Evolutionary conservation across 2,797 vertebrate species (phyloP), one percentile per base, ranked within the genome.

Genomic region (Coreius guichenoti): DNA sequence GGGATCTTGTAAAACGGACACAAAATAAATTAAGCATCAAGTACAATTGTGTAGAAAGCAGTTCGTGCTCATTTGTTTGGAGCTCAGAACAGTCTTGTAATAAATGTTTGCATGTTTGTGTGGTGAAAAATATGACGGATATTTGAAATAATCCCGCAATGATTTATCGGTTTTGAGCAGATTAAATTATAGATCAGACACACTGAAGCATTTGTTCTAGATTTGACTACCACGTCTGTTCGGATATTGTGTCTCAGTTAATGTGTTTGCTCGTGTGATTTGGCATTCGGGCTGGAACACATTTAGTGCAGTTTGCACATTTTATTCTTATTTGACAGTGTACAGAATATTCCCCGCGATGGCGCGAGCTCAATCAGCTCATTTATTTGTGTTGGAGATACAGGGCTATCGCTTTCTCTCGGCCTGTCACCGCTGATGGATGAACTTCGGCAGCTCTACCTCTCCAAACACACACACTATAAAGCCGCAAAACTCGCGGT

Each of bases 391-490:
- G 75, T 92, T 92, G 88, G 86, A 82, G 61, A 88, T 84, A 87
- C 1, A 69, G 36, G 23, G 78, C 74, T 65, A 26, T 58, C 89
- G 5, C 79, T 81, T 93, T 89, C 82, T 90, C 86, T 85, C 82
- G 69, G 87, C 86, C 92, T 94, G 93, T 93, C 92, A 92, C 31
- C 36, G 72, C 90, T 95, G 94, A 95, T 93, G 92, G 92, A 94
- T 91, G 90, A 93, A 92, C 87, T 91, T 89, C 91, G 33, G 85
- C 63, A 82, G 87, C 86, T 81, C 81, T 58, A 39, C 8, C 39
- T 43, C 8, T 83, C 83, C 72, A 16, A 26, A 47, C 39, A 70
- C 68, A 43, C 39, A 72, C 21, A n/a, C 21, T 23, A 9, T 56
- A n/a, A 58, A 56, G 21, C 54, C 54, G 8, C 49, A 23, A n/a